A percentile compares a stretch with the other conserved stretches of the same genome.
Evolutionary conservation across 2,888 invertebrate species (phyloP).

Genomic region (Drosophila algonquin): DNA sequence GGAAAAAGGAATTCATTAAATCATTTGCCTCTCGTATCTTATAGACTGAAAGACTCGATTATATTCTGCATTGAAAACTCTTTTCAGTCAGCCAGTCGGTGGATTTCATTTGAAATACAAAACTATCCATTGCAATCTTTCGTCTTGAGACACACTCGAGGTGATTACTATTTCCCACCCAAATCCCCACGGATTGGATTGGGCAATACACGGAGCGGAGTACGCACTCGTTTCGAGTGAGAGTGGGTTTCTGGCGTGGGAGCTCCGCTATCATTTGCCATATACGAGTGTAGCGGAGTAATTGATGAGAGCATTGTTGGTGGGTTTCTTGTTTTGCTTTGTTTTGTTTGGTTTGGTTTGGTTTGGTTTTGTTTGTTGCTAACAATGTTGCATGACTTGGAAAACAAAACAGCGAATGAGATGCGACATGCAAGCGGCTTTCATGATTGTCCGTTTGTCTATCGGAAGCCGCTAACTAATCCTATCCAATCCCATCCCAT

Average conservation of each 20-base stretch:
- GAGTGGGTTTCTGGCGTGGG: slow-evolving; percentile 24
- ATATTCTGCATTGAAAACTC: no score
- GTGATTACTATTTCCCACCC: slow-evolving; percentile 7
- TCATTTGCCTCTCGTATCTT: not conserved
- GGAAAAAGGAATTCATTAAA: not conserved
- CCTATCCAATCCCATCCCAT: not conserved
- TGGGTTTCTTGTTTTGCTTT: not conserved
- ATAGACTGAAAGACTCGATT: no score
- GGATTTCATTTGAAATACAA: no score
- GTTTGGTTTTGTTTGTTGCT: slow-evolving; percentile 9
- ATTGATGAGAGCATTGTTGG: slow-evolving; percentile 32
- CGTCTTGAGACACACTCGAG: not conserved
- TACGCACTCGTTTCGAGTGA: not conserved
- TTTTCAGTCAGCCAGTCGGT: no score
- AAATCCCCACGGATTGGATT: not conserved
- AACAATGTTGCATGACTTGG: slow-evolving; percentile 34
- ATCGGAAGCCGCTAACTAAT: slow-evolving; percentile 53
- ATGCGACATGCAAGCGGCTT: slow-evolving; percentile 18
- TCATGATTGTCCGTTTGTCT: slow-evolving; percentile 12
- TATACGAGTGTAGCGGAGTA: slow-evolving; percentile 17
- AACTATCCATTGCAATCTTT: not conserved
- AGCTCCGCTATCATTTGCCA: slow-evolving; percentile 17
- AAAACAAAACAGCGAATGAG: not conserved
- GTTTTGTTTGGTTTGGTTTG: not conserved
- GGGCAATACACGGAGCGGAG: slow-evolving; percentile 2